Evolutionary conservation across 2,888 invertebrate species (phyloP), one percentile per base, ranked within the genome.

Genomic region (Sthenelais limicola): DNA sequence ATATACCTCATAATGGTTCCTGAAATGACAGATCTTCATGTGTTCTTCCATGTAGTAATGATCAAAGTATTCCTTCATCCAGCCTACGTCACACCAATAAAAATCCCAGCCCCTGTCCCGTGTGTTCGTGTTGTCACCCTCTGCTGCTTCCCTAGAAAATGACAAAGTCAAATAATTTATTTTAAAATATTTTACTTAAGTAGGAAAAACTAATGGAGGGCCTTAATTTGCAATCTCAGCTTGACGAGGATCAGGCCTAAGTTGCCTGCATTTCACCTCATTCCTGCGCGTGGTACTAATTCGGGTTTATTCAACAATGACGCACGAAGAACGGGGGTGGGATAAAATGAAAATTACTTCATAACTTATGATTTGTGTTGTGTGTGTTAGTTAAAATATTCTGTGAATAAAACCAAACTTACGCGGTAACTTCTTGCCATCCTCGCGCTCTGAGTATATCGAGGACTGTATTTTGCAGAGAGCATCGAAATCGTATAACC

Each of bases 61-160:
- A 80, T 89, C 88, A 80, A 88, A 89, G 75, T 86, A 84, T 58
- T 85, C 89, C 81, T 88, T 88, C 73, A 91, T 87, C 84, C 91
- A 90, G 74, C 88, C 89, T 67, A 90, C 86, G 69, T 91, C 91
- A 83, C 91, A 91, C 91, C 91, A 91, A 84, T 89, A 90, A 68
- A 91, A 87, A 73, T 90, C 89, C 91, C 91, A 91, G 58, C 88
- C 89, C 68, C 88, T 89, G 62, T 85, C 84, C 18, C 54, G 33
- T 49, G 43, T 9, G 30, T 30, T 7, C n/a, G 62, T 33, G 21
- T 68, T 68, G 2, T 43, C 62, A 15, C 43, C 62, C 2, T 35
- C 62, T 26, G 35, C 62, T 2, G 62, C 24, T 43, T 62, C 62
- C 2, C 62, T 62, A 21, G 2, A n/a, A 1, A 26, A n/a, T n/a